phyloP scores from a whole-genome alignment of 2,888 invertebrate species.

The Lasioglossum figueresi region DNA sequence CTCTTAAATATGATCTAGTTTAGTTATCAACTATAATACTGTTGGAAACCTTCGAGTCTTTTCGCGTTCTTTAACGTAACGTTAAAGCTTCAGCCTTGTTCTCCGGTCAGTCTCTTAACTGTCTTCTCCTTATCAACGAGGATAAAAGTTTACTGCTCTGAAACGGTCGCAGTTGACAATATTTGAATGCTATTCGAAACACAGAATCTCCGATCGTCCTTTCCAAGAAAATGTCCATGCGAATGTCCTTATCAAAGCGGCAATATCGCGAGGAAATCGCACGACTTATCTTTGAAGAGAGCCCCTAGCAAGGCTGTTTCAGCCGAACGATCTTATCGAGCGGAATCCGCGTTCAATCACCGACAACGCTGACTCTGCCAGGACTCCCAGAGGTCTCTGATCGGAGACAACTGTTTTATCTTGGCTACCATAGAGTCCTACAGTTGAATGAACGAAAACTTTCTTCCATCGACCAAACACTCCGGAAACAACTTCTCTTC shows the following conservation, averaged over 20 bases:
- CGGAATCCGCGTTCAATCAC: conserved; percentile 31
- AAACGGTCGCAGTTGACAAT: no score
- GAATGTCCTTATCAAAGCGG: not conserved
- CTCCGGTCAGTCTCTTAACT: not conserved
- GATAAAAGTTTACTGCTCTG: no score
- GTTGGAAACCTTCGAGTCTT: not conserved
- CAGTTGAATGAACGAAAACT: conserved; percentile 31
- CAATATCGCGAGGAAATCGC: not conserved
- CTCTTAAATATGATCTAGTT: not conserved
- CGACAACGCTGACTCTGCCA: conserved; percentile 20
- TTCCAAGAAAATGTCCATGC: not conserved
- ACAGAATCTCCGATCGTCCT: not conserved
- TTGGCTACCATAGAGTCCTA: conserved; percentile 34
- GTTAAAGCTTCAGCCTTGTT: not conserved
- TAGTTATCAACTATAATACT: not conserved
- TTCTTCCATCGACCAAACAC: not conserved
- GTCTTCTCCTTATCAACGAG: not conserved
- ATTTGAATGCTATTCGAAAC: not conserved
- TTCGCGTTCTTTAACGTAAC: not conserved
- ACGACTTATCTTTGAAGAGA: not conserved
- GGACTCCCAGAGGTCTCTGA: conserved; percentile 33
- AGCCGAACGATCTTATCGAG: conserved; percentile 16
- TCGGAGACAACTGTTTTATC: conserved; percentile 52
- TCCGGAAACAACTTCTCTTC: no score
- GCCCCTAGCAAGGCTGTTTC: not conserved